Conservation (phyloP, 2,113 vertebrate species). For the Mormyrus lacerda region DNA sequence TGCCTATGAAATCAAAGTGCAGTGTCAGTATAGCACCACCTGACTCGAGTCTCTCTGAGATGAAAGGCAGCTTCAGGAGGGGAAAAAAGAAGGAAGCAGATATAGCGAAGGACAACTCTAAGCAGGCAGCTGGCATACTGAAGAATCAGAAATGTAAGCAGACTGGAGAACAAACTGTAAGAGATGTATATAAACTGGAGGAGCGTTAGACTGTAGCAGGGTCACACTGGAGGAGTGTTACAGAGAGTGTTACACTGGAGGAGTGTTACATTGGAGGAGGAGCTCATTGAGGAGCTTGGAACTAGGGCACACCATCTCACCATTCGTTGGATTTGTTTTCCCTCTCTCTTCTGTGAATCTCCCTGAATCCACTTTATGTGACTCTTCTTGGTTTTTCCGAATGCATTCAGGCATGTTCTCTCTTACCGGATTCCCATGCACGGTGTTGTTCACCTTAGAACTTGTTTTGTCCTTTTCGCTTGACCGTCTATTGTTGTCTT, state of each 20-base stretch:
- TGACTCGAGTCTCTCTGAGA: background rate
- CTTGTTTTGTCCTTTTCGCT: constrained; percentile 32
- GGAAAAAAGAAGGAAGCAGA: background rate
- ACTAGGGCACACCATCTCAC: constrained; percentile 48
- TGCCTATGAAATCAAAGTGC: background rate
- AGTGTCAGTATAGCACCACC: background rate
- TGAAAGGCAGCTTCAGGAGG: background rate
- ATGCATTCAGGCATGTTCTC: background rate
- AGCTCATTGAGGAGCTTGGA: background rate
- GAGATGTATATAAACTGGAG: background rate
- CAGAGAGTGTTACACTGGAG: background rate
- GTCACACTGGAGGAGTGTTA: background rate
- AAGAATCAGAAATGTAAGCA: background rate
- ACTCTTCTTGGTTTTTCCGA: background rate
- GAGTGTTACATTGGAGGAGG: background rate
- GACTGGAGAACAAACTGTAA: background rate
- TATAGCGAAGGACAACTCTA: background rate
- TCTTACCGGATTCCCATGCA: background rate
- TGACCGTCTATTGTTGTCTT: background rate
- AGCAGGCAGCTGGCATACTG: background rate
- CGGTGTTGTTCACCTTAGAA: background rate
- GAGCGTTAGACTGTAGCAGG: background rate
- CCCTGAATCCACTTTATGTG: background rate
- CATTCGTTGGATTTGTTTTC: constrained; percentile 41
- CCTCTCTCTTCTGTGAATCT: constrained; percentile 26